Evolutionary conservation across 1,140 invertebrate genomes (phyloP).

Genomic region (Cotesia vestalis): DNA sequence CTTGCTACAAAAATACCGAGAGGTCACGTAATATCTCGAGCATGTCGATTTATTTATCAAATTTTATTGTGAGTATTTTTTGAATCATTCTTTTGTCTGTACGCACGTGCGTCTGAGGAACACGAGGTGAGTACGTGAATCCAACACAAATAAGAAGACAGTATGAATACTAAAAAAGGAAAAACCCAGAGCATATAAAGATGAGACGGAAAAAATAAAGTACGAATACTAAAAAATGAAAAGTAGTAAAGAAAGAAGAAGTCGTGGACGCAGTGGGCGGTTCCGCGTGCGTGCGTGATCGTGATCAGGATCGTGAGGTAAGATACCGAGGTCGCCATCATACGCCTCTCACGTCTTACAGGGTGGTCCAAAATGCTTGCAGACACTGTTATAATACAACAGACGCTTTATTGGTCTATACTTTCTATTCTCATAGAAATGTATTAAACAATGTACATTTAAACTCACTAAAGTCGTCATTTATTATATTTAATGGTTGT

Average conservation of each 20-base stretch:
- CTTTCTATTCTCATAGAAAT: constrained; percentile 1
- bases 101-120: constrained; percentile 39
- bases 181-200: constrained; percentile 9
- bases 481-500: too few relatives aligned
- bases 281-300: constrained; percentile 60
- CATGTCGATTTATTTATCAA: constrained; percentile 6
- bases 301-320: constrained; percentile 59
- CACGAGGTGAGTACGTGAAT: constrained; percentile 28
- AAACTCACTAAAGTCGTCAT: too few relatives aligned
- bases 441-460: too few relatives aligned
- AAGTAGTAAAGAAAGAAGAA: constrained; percentile 32
- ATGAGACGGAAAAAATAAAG: constrained; percentile 31
- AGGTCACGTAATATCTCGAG: constrained; percentile 29
- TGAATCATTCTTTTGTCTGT: constrained; percentile 5
- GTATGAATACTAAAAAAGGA: background rate
- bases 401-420: constrained; percentile 6
- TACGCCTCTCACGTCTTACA: constrained; percentile 46
- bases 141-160: constrained; percentile 19
- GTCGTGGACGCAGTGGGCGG: constrained; percentile 53
- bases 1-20: constrained; percentile 34
- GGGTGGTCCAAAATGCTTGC: constrained; percentile 48
- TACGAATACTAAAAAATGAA: constrained; percentile 1
- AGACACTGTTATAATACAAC: constrained; percentile 15
- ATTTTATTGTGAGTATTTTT: constrained; percentile 12
- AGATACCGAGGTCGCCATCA: constrained; percentile 52